A percentile compares a stretch with the other conserved stretches of the same genome.
phyloP scores from a whole-genome alignment of 2,113 vertebrate genomes.

The sheep (Ovis aries) region ARS-UI_Ramb_v3.0 NC_056054.1:238351001-238351500 shows the following conservation, averaged over 20 bases:
- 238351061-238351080: neutral
- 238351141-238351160: neutral
- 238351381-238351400: neutral
- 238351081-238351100: neutral
- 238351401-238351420: neutral
- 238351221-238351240: neutral
- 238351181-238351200: fast-evolving
- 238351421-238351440: neutral
- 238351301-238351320: neutral
- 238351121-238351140: neutral
- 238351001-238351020: neutral
- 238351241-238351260: neutral
- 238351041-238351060: neutral
- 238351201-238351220: neutral
- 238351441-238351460: neutral
- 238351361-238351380: fast-evolving
- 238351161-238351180: neutral
- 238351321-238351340: neutral
- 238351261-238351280: neutral
- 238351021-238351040: neutral
- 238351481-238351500: neutral
- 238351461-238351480: neutral
- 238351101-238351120: neutral
- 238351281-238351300: neutral
- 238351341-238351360: neutral